Percentiles rank a stretch among this genome's conserved stretches.
These are phyloP conservation scores for Hanleya hanleyi DNA, from an alignment of 2,888 invertebrate genomes.

Conservation along the genomic window DNA sequence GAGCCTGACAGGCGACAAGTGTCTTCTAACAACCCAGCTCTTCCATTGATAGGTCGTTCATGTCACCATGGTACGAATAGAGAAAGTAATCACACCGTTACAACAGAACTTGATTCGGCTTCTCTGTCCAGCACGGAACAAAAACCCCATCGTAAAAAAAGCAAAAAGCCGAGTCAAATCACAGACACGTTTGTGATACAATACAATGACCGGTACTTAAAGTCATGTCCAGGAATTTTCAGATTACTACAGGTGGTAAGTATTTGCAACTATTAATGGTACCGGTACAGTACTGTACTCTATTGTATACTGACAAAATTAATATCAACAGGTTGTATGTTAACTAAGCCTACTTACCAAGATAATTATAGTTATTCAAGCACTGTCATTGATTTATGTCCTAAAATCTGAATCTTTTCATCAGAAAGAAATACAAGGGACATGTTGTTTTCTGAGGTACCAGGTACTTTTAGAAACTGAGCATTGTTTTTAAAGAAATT, in stretches of 20 bases:
- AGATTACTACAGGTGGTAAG: slow-evolving; percentile 47
- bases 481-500: too few species aligned
- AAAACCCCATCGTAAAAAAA: neutral
- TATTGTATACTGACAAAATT: too few species aligned
- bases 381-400: too few species aligned
- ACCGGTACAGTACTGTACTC: too few species aligned
- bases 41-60: neutral
- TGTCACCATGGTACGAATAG: neutral
- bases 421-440: too few species aligned
- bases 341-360: too few species aligned
- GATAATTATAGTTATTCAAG: too few species aligned
- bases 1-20: neutral
- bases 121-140: neutral
- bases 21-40: neutral
- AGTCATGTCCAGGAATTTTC: slow-evolving; percentile 41
- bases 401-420: too few species aligned
- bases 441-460: too few species aligned
- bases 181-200: slow-evolving; percentile 30
- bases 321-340: too few species aligned
- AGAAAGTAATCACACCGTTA: neutral
- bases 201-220: slow-evolving; percentile 32
- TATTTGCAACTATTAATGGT: neutral
- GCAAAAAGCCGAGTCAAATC: neutral
- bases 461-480: too few species aligned
- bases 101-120: neutral